Percentiles rank a stretch among this genome's conserved stretches.
Conservation (phyloP, 2,113 vertebrate genomes). For the Marcusenius ussheri region DNA sequence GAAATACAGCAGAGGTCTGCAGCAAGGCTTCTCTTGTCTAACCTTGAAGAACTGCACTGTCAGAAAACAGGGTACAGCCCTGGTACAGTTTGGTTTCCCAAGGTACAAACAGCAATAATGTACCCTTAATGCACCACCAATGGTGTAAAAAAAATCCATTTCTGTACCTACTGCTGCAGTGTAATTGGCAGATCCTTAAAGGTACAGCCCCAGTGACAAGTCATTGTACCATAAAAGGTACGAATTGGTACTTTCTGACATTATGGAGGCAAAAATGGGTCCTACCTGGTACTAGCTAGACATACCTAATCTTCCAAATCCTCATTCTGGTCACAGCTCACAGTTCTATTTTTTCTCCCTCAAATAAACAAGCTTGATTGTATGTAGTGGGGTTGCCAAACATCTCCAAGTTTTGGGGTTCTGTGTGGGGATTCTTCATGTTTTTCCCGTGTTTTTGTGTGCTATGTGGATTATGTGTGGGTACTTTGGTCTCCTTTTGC, state of each 20-base stretch:
- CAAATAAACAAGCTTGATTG: neutral
- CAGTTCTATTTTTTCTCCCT: neutral
- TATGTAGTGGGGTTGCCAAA: neutral
- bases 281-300: neutral
- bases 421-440: no score
- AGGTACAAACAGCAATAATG: no score
- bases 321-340: neutral
- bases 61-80: no score
- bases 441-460: no score
- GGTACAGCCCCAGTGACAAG: no score
- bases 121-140: neutral
- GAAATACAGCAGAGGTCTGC: neutral
- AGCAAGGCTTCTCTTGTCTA: neutral
- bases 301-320: neutral
- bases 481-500: neutral
- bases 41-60: neutral
- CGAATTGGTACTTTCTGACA: no score
- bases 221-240: no score
- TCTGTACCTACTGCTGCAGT: neutral
- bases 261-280: no score
- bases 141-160: no score
- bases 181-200: no score
- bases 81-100: no score
- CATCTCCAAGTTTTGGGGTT: neutral
- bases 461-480: no score